Evolutionary conservation across 2,888 invertebrate genomes (phyloP), one percentile per base, ranked within the genome.

Genomic region (Thyatira batis): DNA sequence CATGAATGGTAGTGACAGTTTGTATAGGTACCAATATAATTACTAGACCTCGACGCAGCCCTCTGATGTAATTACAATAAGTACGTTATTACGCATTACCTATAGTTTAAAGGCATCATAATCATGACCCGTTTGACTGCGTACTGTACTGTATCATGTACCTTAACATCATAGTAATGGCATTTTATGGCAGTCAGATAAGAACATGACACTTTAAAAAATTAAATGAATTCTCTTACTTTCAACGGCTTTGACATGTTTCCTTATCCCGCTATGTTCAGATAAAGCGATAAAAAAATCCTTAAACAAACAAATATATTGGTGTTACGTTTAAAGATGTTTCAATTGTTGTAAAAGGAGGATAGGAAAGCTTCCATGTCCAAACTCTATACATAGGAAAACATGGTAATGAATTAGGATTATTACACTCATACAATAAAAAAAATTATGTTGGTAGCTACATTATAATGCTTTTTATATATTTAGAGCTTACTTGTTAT

Each of bases 81-180:
- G n/a, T n/a, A n/a, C n/a, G n/a, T n/a, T n/a, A n/a, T n/a, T n/a
- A n/a, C n/a, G n/a, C n/a, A n/a, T n/a, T n/a, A n/a, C n/a, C n/a
- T n/a, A n/a, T n/a, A 43, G 43, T 17, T 43, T 43, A 10, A 43
- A 43, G 43, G 17, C 5, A 10, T 17, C 5, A 45, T 4, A 17
- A 2, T 10, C 21, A 20, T 45, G 17, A 1, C 10, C 21, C 44
- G 20, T 43, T 20, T n/a, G 23, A 23, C 23, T 6, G 6, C 23
- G 23, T 6, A 23, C 3, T 3, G 23, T 23, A 6, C 23, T 23
- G 23, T 23, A 6, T 23, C 6, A 23, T 39, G 13, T 17, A 8
- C n/a, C 39, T 49, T 46, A 46, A 52, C 20, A 25, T 50, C 33
- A 20, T 44, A n/a, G 8, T 48, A 48, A 48, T 27, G 27, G 48